Conservation (phyloP, 2,113 vertebrate species). For the Microtus ochrogaster region DNA sequence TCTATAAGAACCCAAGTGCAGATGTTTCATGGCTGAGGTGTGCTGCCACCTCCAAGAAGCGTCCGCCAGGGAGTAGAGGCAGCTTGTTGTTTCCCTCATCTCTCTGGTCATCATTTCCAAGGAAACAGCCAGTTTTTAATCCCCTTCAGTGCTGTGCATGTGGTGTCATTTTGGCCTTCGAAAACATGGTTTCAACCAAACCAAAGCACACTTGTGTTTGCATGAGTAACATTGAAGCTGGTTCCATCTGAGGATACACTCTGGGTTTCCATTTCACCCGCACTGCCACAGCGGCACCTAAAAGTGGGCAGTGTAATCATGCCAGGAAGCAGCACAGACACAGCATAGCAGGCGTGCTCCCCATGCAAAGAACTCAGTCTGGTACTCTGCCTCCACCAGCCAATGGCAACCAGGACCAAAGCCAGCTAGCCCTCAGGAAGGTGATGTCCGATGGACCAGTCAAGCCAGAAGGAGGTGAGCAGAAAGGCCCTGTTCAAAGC, state of each 20-base stretch:
- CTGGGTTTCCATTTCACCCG: constrained; percentile 98
- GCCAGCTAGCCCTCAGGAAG: constrained; percentile 97
- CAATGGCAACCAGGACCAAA: constrained; percentile 97
- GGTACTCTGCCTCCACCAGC: constrained; percentile 96
- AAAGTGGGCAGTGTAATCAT: constrained; percentile 94
- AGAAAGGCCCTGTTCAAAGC: constrained; percentile 86
- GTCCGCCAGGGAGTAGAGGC: constrained; percentile 54
- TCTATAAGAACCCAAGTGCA: constrained; percentile 41
- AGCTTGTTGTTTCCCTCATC: constrained; percentile 45
- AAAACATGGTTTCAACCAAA: constrained; percentile 91
- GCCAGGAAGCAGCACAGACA: constrained; percentile 97
- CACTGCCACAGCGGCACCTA: constrained; percentile 93
- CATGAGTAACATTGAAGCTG: constrained; percentile 95
- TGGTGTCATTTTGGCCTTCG: constrained; percentile 89
- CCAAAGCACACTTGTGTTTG: constrained; percentile 92
- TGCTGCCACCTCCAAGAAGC: constrained; percentile 69
- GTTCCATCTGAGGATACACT: constrained; percentile 96
- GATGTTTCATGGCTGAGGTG: constrained; percentile 70
- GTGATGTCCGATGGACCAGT: constrained; percentile 96
- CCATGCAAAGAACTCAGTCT: constrained; percentile 97
- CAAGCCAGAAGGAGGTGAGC: constrained; percentile 93
- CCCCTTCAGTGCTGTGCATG: constrained; percentile 94
- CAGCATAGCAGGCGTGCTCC: constrained; percentile 98
- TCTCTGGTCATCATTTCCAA: constrained; percentile 79
- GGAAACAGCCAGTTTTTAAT: constrained; percentile 93